Evolutionary conservation across 2,113 vertebrate species (phyloP).

Genomic region (Sander vitreus): DNA sequence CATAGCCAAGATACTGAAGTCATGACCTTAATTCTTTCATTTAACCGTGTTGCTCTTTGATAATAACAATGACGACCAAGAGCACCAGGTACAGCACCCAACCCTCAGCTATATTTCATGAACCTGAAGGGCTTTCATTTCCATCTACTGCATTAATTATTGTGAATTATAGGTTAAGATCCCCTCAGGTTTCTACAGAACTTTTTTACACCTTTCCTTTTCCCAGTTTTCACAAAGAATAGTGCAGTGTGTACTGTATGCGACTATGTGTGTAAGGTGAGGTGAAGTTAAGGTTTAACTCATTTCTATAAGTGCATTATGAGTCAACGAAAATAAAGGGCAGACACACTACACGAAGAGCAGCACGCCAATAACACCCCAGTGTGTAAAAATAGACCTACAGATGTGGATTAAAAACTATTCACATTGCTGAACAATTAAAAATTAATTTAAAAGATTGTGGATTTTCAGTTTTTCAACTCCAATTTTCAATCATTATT

Average conservation of each 20-base stretch:
- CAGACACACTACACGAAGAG: neutral
- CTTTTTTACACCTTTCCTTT: slow-evolving; percentile 10
- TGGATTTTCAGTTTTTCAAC: slow-evolving; percentile 4
- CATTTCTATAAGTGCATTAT: slow-evolving; percentile 12
- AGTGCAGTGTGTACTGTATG: neutral
- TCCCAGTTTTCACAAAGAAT: neutral
- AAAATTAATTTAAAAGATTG: slow-evolving; percentile 15
- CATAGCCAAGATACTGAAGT: slow-evolving; percentile 56
- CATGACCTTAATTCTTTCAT: slow-evolving; percentile 73
- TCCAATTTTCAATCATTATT: neutral
- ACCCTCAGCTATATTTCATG: slow-evolving; percentile 55
- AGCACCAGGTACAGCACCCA: slow-evolving; percentile 40
- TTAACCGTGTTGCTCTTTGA: slow-evolving; percentile 65
- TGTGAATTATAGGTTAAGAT: slow-evolving; percentile 40
- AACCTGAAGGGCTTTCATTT: slow-evolving; percentile 48
- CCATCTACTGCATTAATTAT: slow-evolving; percentile 50
- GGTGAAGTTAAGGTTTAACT: slow-evolving; percentile 26
- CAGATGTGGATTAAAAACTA: slow-evolving; percentile 28
- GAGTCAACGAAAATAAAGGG: slow-evolving; percentile 18
- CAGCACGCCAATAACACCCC: slow-evolving; percentile 28
- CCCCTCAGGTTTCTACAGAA: slow-evolving; percentile 10
- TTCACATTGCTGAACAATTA: slow-evolving; percentile 11
- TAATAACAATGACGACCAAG: slow-evolving; percentile 65
- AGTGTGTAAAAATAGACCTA: slow-evolving; percentile 25
- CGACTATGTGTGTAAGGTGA: slow-evolving; percentile 11